These are phyloP conservation scores for Trichacis sp. DNA, from an alignment of 2,888 invertebrate species.

Conservation along the genomic window DNA sequence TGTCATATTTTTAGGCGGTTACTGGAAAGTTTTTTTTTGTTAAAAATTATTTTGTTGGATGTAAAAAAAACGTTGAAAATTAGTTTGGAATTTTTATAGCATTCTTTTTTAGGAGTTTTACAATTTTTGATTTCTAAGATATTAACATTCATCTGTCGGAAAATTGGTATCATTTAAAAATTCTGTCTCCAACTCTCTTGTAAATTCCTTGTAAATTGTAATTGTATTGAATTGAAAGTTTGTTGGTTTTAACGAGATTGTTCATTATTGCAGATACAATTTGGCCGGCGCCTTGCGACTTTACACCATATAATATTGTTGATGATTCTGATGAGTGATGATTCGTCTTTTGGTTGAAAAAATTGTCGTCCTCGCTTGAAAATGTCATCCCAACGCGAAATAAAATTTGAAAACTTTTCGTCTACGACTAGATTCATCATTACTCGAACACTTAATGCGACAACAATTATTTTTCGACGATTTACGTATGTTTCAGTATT, in stretches of 20 bases:
- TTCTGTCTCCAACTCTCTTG: no score
- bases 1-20: no score
- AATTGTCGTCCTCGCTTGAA: constrained; percentile 1
- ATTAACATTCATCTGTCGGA: no score
- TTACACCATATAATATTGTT: constrained; percentile 45
- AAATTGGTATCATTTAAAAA: no score
- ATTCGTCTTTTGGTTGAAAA: neutral
- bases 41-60: no score
- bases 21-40: no score
- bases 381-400: neutral
- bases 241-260: neutral
- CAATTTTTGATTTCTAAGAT: no score
- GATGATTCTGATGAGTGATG: constrained; percentile 17
- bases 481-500: constrained; percentile 26
- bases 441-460: constrained; percentile 28
- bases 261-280: constrained; percentile 49
- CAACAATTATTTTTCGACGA: constrained; percentile 37
- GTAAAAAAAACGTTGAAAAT: no score
- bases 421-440: constrained; percentile 8
- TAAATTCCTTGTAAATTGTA: no score
- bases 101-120: no score
- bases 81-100: no score
- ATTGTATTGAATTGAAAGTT: no score
- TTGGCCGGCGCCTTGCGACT: constrained; percentile 54
- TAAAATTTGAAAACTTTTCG: constrained; percentile 10